Evolutionary conservation across 2,888 invertebrate species (phyloP).

Genomic region (Crepidodera aurea): DNA sequence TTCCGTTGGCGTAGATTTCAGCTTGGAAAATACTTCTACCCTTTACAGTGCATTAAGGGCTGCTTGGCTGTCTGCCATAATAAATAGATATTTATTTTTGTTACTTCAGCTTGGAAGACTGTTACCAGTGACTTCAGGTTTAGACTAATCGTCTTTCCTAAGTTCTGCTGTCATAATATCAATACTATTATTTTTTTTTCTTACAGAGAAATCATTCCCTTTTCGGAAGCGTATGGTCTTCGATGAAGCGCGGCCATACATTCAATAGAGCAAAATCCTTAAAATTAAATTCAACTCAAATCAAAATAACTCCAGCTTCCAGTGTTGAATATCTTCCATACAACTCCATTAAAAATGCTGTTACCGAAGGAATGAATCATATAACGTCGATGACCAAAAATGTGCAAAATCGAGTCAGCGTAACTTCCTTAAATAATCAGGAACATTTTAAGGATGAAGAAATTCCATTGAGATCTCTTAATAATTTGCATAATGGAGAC

Average conservation of each 20-base stretch:
- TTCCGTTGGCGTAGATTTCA: too few relatives aligned
- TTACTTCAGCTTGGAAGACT: too few relatives aligned
- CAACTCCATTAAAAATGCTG: slow-evolving; percentile 66
- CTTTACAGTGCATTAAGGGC: too few relatives aligned
- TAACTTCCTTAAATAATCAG: slow-evolving; percentile 55
- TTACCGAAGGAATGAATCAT: slow-evolving; percentile 67
- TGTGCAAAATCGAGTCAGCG: slow-evolving; percentile 57
- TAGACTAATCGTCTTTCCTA: too few relatives aligned
- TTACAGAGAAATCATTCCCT: slow-evolving; percentile 93
- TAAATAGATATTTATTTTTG: too few relatives aligned
- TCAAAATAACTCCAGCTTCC: slow-evolving; percentile 61
- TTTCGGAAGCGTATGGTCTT: slow-evolving; percentile 96
- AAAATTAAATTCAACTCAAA: slow-evolving; percentile 66
- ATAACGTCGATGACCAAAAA: slow-evolving; percentile 64
- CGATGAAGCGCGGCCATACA: slow-evolving; percentile 79
- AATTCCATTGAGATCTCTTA: slow-evolving; percentile 79
- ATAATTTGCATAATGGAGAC: slow-evolving; percentile 71
- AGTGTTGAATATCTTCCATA: slow-evolving; percentile 67
- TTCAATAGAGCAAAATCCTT: slow-evolving; percentile 68
- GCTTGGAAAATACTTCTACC: too few relatives aligned
- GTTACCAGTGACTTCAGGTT: too few relatives aligned
- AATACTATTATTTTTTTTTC: too few relatives aligned
- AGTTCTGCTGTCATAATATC: too few relatives aligned
- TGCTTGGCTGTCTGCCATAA: too few relatives aligned
- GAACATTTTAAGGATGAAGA: slow-evolving; percentile 66